These are phyloP conservation scores for Columba janthina DNA, from an alignment of 2,113 vertebrate genomes.

Conservation along the genomic window DNA sequence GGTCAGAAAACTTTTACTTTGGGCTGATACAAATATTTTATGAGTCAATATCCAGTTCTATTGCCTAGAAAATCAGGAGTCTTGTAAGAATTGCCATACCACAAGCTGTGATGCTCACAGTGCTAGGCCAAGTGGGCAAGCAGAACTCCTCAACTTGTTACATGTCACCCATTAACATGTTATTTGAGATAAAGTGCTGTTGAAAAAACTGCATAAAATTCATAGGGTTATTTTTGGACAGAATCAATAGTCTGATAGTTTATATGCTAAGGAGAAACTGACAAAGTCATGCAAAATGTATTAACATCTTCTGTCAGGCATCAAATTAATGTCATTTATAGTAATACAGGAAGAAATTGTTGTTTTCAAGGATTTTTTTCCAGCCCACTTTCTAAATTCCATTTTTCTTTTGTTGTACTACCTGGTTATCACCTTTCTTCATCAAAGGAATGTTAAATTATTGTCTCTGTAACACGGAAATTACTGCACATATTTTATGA, in stretches of 20 bases:
- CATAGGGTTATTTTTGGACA: not conserved
- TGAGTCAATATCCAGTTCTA: not conserved
- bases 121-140: not conserved
- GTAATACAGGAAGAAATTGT: slow-evolving; percentile 3
- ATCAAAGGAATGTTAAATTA: slow-evolving; percentile 7
- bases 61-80: not conserved
- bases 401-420: slow-evolving; percentile 11
- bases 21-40: not conserved
- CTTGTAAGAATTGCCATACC: not conserved
- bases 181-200: not conserved
- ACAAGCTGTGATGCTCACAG: not conserved
- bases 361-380: slow-evolving; percentile 21
- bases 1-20: not conserved
- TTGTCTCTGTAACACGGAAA: not conserved
- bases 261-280: not conserved
- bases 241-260: not conserved
- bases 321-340: slow-evolving; percentile 13
- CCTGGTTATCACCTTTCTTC: not conserved
- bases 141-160: not conserved
- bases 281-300: not conserved
- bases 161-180: not conserved
- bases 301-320: not conserved
- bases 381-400: not conserved
- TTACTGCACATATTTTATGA: slow-evolving; percentile 7
- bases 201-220: not conserved